Conservation (phyloP, 2,888 invertebrate species). For the Herminia tarsipennalis region DNA sequence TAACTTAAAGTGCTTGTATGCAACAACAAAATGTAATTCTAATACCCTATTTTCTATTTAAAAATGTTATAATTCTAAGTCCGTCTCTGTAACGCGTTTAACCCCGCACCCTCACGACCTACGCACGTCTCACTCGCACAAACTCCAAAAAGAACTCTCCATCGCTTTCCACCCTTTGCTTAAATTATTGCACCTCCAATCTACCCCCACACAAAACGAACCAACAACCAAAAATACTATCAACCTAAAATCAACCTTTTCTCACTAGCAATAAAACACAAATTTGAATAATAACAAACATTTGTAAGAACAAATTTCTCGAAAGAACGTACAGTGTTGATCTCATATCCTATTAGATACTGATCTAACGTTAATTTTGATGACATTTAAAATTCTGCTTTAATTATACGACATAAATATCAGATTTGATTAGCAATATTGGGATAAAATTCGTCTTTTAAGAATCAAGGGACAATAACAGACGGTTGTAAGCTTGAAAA, state of each 20-base stretch:
- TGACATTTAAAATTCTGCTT: conserved; percentile 38
- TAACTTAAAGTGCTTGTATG: no score
- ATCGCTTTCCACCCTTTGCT: conserved; percentile 84
- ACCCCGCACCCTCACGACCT: conserved; percentile 80
- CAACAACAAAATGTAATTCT: neutral
- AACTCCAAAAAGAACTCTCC: conserved; percentile 84
- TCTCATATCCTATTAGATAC: conserved; percentile 69
- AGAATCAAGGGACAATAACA: conserved; percentile 56
- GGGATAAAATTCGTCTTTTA: conserved; percentile 66
- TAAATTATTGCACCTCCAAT: conserved; percentile 83
- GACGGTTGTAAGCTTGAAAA: conserved; percentile 65
- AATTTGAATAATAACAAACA: conserved; percentile 10
- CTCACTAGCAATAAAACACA: conserved; percentile 40
- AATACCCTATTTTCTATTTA: neutral
- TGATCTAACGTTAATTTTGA: conserved; percentile 61
- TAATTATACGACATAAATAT: conserved; percentile 36
- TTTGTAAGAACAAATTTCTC: conserved; percentile 69
- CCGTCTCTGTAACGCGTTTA: conserved; percentile 74
- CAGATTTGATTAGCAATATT: conserved; percentile 32
- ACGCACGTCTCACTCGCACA: conserved; percentile 85
- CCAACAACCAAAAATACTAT: conserved; percentile 46
- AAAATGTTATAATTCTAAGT: conserved; percentile 32
- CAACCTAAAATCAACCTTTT: conserved; percentile 45
- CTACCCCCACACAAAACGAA: conserved; percentile 53
- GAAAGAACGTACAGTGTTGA: conserved; percentile 70